phyloP scores from a whole-genome alignment of 1,140 invertebrate species.

The Drosophila funebris region DNA sequence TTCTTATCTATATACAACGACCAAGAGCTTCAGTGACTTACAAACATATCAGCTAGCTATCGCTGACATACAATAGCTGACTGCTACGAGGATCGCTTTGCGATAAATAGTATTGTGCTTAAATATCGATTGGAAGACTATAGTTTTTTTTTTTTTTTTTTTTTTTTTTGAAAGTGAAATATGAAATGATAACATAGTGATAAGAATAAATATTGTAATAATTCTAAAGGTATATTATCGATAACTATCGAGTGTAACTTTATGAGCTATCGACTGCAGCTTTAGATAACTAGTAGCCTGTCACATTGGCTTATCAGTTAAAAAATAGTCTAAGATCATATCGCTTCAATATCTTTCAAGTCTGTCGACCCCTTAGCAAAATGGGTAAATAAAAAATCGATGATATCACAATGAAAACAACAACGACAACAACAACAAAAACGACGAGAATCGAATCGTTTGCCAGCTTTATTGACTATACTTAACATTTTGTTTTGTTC shows the following conservation, averaged over 20 bases:
- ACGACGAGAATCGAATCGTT: slow-evolving; percentile 32
- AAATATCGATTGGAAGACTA: no score
- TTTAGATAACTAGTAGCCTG: neutral
- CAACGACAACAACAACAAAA: slow-evolving; percentile 1
- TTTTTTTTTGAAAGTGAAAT: no score
- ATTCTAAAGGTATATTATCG: neutral
- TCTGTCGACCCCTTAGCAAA: neutral
- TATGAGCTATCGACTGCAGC: neutral
- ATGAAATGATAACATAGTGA: no score
- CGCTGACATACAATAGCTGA: neutral
- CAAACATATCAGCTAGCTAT: neutral
- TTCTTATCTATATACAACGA: slow-evolving; percentile 10
- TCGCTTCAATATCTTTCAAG: neutral
- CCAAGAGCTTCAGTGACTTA: neutral
- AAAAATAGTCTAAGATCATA: neutral
- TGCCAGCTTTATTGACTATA: slow-evolving; percentile 41
- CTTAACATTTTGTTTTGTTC: slow-evolving; percentile 29
- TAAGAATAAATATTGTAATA: no score
- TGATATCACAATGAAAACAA: slow-evolving; percentile 22
- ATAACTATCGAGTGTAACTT: neutral
- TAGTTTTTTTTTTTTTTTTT: no score
- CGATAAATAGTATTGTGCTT: neutral
- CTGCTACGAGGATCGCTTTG: neutral
- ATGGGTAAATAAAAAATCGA: slow-evolving; percentile 15
- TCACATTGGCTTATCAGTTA: neutral